Percentiles rank a stretch among this genome's conserved stretches.
phyloP scores from a whole-genome alignment of 2,888 invertebrate species.

The Cryptus viduatorius region DNA sequence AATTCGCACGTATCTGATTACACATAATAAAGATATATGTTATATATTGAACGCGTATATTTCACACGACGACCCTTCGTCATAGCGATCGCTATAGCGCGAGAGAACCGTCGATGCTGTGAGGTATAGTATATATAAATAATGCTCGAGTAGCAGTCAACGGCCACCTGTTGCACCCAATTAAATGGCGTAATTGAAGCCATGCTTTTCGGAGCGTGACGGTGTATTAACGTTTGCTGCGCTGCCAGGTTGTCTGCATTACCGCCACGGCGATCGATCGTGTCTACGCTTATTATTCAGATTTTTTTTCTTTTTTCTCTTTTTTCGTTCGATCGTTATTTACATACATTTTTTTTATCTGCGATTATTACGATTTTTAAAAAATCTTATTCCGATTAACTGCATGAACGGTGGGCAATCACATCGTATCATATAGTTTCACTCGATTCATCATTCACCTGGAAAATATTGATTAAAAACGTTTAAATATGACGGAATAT shows the following conservation, averaged over 20 bases:
- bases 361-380: slow-evolving; percentile 5
- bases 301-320: slow-evolving; percentile 6
- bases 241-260: slow-evolving; percentile 16
- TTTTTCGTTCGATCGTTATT: slow-evolving; percentile 45
- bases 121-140: slow-evolving; percentile 22
- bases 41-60: slow-evolving; percentile 25
- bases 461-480: slow-evolving; percentile 2
- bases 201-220: slow-evolving; percentile 78
- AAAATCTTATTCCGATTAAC: slow-evolving; percentile 35
- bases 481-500: not conserved
- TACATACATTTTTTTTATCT: slow-evolving; percentile 32
- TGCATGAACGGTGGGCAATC: slow-evolving; percentile 20
- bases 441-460: not conserved
- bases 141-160: slow-evolving; percentile 41
- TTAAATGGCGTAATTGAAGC: slow-evolving; percentile 78
- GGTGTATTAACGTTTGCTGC: slow-evolving; percentile 47
- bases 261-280: slow-evolving; percentile 11
- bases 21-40: slow-evolving; percentile 13
- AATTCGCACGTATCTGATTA: slow-evolving; percentile 23
- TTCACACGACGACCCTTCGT: slow-evolving; percentile 51
- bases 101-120: slow-evolving; percentile 54
- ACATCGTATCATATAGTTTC: not conserved
- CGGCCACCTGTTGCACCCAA: slow-evolving; percentile 77
- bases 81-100: slow-evolving; percentile 19
- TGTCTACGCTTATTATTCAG: slow-evolving; percentile 24